These are phyloP conservation scores for Diarsia brunnea DNA, from an alignment of 2,888 invertebrate species.

Conservation along the genomic window DNA sequence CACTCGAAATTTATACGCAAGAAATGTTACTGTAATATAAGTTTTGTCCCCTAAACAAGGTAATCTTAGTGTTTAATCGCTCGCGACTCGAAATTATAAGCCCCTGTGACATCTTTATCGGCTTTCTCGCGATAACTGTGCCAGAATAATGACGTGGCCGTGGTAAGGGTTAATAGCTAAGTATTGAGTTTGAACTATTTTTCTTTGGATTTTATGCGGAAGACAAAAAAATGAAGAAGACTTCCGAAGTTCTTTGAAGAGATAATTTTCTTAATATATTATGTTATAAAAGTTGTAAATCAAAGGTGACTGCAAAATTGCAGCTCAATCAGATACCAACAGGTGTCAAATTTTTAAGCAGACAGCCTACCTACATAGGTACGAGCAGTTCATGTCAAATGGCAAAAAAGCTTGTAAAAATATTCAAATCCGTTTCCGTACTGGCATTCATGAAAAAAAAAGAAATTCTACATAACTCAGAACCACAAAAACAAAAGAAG, in stretches of 20 bases:
- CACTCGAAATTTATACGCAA: conserved; percentile 57
- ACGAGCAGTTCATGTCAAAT: neutral
- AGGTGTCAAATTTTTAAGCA: neutral
- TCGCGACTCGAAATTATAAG: conserved; percentile 77
- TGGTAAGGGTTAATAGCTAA: conserved; percentile 29
- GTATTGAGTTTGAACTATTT: conserved; percentile 26
- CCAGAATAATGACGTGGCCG: conserved; percentile 66
- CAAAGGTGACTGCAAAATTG: neutral
- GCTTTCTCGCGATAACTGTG: conserved; percentile 66
- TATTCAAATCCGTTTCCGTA: neutral
- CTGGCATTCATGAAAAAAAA: neutral
- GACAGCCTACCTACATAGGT: neutral
- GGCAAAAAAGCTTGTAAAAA: neutral
- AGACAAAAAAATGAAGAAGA: too few species aligned
- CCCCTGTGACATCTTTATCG: conserved; percentile 87
- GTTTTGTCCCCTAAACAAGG: conserved; percentile 71
- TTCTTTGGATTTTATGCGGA: neutral
- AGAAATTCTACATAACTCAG: neutral
- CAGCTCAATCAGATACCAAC: neutral
- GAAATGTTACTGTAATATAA: conserved; percentile 62
- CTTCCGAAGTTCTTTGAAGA: neutral
- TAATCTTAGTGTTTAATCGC: conserved; percentile 77
- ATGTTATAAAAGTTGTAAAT: too few species aligned
- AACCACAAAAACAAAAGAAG: conserved; percentile 9
- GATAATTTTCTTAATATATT: too few species aligned